Conservation (phyloP, 2,888 invertebrate species). For the Thereva unica region DNA sequence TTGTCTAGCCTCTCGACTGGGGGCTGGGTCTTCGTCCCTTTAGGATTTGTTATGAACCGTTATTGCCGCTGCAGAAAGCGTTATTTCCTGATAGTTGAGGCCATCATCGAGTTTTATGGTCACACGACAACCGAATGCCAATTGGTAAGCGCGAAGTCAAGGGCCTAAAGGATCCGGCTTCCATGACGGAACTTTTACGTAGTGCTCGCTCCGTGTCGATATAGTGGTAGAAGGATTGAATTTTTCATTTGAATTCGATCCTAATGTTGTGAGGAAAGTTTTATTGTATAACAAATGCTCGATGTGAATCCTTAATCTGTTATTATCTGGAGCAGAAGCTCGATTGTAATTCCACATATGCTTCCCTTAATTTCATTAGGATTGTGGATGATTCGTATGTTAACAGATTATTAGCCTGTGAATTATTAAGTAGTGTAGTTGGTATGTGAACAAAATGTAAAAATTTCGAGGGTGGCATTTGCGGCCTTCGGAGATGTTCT, state of each 20-base stretch:
- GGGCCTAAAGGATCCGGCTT: not conserved
- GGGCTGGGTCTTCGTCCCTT: not conserved
- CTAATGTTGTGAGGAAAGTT: not conserved
- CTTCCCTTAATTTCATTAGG: no score
- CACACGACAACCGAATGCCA: slow-evolving; percentile 6
- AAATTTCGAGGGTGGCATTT: no score
- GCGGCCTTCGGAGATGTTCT: no score
- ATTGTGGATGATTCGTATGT: no score
- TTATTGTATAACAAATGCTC: no score
- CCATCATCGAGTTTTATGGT: slow-evolving; percentile 9
- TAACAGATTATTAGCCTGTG: no score
- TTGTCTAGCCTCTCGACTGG: no score
- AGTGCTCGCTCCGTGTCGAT: slow-evolving; percentile 3
- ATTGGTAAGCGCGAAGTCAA: slow-evolving; percentile 9
- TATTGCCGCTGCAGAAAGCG: slow-evolving; percentile 5
- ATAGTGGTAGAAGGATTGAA: slow-evolving; percentile 5
- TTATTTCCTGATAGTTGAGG: slow-evolving; percentile 17
- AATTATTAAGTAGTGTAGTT: no score
- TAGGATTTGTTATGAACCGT: slow-evolving; percentile 17
- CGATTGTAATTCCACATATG: no score
- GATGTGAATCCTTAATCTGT: no score
- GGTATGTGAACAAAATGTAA: no score
- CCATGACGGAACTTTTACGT: not conserved
- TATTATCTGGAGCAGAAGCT: no score
- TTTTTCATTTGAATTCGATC: slow-evolving; percentile 4